These are phyloP conservation scores for Raja brachyura DNA, from an alignment of 2,113 vertebrate species.

Conservation along the genomic window DNA sequence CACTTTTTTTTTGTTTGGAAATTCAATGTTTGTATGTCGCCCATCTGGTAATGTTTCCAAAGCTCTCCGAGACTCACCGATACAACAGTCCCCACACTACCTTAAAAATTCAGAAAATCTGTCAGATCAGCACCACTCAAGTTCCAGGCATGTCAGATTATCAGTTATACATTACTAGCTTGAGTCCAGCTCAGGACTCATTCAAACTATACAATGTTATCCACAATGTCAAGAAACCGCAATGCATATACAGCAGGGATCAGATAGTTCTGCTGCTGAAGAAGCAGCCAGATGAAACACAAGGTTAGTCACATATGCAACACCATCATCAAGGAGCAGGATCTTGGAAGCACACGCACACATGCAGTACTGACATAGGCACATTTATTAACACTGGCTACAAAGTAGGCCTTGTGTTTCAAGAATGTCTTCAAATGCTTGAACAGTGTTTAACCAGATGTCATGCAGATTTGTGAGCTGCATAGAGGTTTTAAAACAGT, in stretches of 20 bases:
- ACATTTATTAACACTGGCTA: slow-evolving; percentile 13
- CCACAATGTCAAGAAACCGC: not conserved
- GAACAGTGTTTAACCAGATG: slow-evolving; percentile 18
- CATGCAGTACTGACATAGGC: not conserved
- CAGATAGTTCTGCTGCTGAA: not conserved
- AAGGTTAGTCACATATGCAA: not conserved
- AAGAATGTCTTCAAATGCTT: slow-evolving; percentile 15
- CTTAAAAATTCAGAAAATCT: too few relatives aligned
- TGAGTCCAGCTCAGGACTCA: not conserved
- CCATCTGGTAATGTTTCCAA: too few relatives aligned
- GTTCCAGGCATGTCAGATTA: too few relatives aligned
- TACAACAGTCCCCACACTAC: too few relatives aligned
- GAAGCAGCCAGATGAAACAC: not conserved
- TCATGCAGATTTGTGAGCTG: not conserved
- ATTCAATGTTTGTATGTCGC: too few relatives aligned
- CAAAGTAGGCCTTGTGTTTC: not conserved
- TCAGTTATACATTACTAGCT: not conserved
- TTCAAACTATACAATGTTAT: not conserved
- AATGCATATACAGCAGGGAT: not conserved
- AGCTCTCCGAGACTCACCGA: too few relatives aligned
- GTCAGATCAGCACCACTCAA: too few relatives aligned
- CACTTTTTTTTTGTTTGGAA: too few relatives aligned
- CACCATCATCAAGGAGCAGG: not conserved
- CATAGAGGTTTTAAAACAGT: not conserved
- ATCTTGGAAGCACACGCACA: not conserved